Base-by-base conservation (phyloP, 2,113 vertebrate genomes). In the Takifugu bimaculatus region DNA sequence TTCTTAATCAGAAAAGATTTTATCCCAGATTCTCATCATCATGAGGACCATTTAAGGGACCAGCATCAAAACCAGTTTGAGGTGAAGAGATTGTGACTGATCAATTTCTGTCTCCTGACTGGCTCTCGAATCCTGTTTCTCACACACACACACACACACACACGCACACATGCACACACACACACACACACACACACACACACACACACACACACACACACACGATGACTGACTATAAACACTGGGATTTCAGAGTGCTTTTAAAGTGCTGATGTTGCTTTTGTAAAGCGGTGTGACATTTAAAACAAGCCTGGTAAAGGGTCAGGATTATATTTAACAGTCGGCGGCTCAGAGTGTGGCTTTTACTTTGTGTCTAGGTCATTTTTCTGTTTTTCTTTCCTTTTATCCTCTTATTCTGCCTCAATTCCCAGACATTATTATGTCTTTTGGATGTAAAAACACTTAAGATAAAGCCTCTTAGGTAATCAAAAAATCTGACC, bases 31-130 rank as follows among this genome's bases (percentile, higher is more conserved):
- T 29, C 29, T 29, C 3, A 4, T 29, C 5, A 29, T 29, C 29
- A 29, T 29, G 29, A 27, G 26, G 26, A 3, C 56, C 35, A 78
- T 72, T 15, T 62, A 74, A 51, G 54, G 26, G 35, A 43, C 54
- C 54, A 60, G 39, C 48, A 54, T 50, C 5, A 32, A 32, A 32
- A 32, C 29, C 29, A 32, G 29, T 32, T 32, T 20, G 20, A 20
- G 20, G 20, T 20, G 20, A 20, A 20, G 20, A 20, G 20, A 20
- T 20, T 32, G 29, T 32, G 7, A 4, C 29, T 32, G 29, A 6
- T 32, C 5, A 6, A 6, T 32, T 32, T 4, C 29, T 32, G 29
- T 32, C 29, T 32, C 29, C 29, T 5, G 4, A 39, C 11, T 39
- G 35, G 35, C 35, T 39, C 35, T 39, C 2, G 9, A 39, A 10